Evolutionary conservation across 1,140 invertebrate species (phyloP), one percentile per base, ranked within the genome.

Genomic region (Aphidius ervi): DNA sequence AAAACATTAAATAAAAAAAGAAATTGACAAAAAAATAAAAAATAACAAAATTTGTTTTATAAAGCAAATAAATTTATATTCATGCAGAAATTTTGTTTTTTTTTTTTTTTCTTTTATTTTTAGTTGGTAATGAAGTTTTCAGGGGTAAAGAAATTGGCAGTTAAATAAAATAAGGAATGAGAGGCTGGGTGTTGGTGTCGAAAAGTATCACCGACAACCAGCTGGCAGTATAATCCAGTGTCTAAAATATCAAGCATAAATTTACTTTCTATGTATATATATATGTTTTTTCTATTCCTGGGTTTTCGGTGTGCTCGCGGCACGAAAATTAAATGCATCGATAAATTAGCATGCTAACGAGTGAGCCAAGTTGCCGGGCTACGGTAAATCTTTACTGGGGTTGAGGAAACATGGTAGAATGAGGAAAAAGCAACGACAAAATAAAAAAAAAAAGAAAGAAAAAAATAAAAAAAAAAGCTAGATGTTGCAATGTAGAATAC

Each of bases 341-440:
- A 73, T 77, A 75, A 77, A 78, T 77, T 74, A 76, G 68, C 72
- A 76, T 76, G 70, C 71, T 78, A 77, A 77, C 72, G 72, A 77
- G 73, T 66, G 65, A 37, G 31, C 39, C 5, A 16, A 56, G 46
- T 46, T 42, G 50, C 58, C 52, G 54, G 31, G 46, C 50, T 46
- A 41, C 20, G 58, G 53, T 57, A 49, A 39, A 49, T 47, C 20
- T 31, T 31, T 31, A 31, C 23, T 31, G 1, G 23, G 23, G 23
- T 31, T 31, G 40, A 23, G 9, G 9, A 40, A 48, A 42, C 40
- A 37, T 59, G 54, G n/a, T 20, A 16, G 40, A 16, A 16, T 16
- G n/a, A 8, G 37, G 40, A 9, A 39, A 50, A 40, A 48, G 56
- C 46, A 37, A 41, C 23, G 46, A 1, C 8, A 46, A 58, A n/a